A percentile compares a stretch with the other conserved stretches of the same genome.
Conservation (phyloP, 2,888 invertebrate species). For the Nezara viridula region DNA sequence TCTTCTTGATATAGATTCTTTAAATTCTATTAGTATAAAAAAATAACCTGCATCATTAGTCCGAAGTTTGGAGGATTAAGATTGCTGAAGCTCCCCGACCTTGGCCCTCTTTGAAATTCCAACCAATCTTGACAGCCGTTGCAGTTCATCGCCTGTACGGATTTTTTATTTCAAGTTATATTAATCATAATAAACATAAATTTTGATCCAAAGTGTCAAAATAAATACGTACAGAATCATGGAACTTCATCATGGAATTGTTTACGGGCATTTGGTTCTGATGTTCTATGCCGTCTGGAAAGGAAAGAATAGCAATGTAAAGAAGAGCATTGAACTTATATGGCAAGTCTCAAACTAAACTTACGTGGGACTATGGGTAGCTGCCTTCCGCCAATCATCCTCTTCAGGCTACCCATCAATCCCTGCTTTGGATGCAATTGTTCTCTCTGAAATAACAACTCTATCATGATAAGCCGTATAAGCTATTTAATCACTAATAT, state of each 20-base stretch:
- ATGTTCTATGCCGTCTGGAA: conserved; percentile 45
- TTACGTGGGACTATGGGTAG: conserved; percentile 64
- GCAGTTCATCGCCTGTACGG: not conserved
- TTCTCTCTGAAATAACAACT: conserved; percentile 58
- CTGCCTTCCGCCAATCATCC: conserved; percentile 65
- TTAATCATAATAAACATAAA: not conserved
- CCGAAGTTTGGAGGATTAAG: conserved; percentile 67
- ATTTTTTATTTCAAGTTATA: not conserved
- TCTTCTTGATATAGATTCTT: not conserved
- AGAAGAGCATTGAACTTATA: not conserved
- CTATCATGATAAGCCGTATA: conserved; percentile 21
- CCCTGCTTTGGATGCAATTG: conserved; percentile 55
- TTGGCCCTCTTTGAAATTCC: conserved; percentile 67
- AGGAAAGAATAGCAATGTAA: conserved; percentile 3
- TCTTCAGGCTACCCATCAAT: conserved; percentile 65
- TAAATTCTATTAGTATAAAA: not conserved
- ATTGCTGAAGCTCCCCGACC: conserved; percentile 65
- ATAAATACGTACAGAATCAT: conserved; percentile 42
- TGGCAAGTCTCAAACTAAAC: conserved; percentile 48
- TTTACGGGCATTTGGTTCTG: conserved; percentile 36
- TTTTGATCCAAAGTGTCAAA: not conserved
- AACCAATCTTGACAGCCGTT: conserved; percentile 60
- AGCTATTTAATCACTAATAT: too few species aligned
- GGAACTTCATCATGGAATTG: conserved; percentile 50
- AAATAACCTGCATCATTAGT: conserved; percentile 74